phyloP scores from a whole-genome alignment of 2,888 invertebrate genomes.

The Lissonota sp. region DNA sequence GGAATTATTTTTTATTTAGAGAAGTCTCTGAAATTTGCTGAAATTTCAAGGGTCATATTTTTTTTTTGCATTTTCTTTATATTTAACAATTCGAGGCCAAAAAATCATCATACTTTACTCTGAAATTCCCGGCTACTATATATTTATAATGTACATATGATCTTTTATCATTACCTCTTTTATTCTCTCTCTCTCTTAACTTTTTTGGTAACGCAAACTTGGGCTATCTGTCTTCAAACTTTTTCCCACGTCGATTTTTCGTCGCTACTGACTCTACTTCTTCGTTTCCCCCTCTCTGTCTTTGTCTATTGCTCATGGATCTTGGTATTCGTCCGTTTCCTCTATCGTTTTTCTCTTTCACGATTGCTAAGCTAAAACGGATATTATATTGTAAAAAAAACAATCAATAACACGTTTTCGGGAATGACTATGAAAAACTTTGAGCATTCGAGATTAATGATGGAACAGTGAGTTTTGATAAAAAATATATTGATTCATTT shows the following conservation, averaged over 20 bases:
- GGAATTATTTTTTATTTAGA: too few species aligned
- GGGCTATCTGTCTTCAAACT: conserved; percentile 9
- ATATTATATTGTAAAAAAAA: not conserved
- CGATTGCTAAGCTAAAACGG: not conserved
- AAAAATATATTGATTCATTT: too few species aligned
- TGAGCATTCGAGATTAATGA: too few species aligned
- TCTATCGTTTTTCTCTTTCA: not conserved
- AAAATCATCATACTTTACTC: too few species aligned
- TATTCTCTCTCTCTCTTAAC: not conserved
- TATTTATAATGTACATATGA: too few species aligned
- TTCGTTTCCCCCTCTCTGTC: not conserved
- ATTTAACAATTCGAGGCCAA: too few species aligned
- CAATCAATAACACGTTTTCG: too few species aligned
- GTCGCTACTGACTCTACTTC: conserved; percentile 2
- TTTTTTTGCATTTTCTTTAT: not conserved
- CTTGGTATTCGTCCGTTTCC: not conserved
- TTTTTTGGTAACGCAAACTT: conserved; percentile 2
- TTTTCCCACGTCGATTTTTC: conserved; percentile 4
- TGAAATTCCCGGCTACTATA: too few species aligned
- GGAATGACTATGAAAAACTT: too few species aligned
- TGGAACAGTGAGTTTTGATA: too few species aligned
- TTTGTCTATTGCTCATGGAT: too few species aligned
- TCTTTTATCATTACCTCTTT: not conserved
- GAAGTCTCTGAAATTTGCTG: too few species aligned
- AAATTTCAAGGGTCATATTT: not conserved